A percentile compares a stretch with the other conserved stretches of the same genome.
Conservation (phyloP, 2,113 vertebrate species). For the Sialia sialis region DNA sequence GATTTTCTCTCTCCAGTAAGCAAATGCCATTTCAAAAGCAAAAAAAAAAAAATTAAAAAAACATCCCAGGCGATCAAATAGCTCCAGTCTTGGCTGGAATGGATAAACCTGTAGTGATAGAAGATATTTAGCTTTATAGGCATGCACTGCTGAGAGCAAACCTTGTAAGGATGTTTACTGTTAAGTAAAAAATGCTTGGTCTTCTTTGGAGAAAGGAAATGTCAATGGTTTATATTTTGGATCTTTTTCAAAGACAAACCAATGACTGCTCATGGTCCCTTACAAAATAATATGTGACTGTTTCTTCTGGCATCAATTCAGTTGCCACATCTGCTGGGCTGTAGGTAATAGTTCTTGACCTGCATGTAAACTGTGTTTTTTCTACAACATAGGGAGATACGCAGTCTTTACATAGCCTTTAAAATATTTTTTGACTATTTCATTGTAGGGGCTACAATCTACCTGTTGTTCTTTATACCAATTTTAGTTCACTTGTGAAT, state of each 20-base stretch:
- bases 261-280: background rate
- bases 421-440: background rate
- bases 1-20: background rate
- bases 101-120: background rate
- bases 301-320: background rate
- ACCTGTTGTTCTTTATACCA: background rate
- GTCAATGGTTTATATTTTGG: background rate
- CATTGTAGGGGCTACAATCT: background rate
- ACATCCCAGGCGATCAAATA: background rate
- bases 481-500: background rate
- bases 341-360: background rate
- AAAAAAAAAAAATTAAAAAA: background rate
- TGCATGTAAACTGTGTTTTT: background rate
- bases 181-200: background rate
- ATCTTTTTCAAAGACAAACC: background rate
- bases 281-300: background rate
- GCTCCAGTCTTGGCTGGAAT: background rate
- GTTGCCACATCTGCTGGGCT: background rate
- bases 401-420: background rate
- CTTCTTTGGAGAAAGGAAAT: background rate
- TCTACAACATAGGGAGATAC: background rate
- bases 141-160: background rate
- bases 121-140: background rate
- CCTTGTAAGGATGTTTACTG: background rate
- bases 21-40: background rate